phyloP scores from a whole-genome alignment of 2,113 vertebrate genomes.

The Sinosuthora webbiana region DNA sequence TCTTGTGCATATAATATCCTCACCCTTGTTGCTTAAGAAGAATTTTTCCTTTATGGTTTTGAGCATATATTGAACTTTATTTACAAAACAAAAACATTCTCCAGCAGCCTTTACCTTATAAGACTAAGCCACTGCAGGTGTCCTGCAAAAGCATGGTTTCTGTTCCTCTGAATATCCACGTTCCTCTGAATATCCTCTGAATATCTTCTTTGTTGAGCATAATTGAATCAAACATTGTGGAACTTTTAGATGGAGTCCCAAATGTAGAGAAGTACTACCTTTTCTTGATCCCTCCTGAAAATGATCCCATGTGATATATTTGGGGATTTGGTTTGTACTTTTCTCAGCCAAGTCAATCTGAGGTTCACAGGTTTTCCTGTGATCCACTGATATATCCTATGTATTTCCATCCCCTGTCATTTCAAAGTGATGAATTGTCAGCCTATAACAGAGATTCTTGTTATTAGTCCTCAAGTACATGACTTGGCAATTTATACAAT shows the following conservation, averaged over 20 bases:
- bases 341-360: background rate
- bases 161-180: background rate
- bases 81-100: background rate
- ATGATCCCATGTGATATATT: background rate
- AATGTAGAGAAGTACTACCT: background rate
- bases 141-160: background rate
- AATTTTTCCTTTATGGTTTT: background rate
- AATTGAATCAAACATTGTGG: background rate
- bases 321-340: background rate
- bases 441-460: background rate
- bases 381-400: background rate
- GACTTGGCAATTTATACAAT: constrained; percentile 2
- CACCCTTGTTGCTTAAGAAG: background rate
- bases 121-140: background rate
- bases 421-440: constrained; percentile 15
- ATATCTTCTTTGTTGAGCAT: background rate
- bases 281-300: background rate
- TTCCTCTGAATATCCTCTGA: too few relatives aligned
- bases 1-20: background rate
- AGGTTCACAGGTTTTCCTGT: background rate
- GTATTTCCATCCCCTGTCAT: background rate
- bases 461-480: background rate
- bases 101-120: background rate
- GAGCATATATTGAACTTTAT: background rate
- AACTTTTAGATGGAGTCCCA: background rate